Base-by-base conservation (phyloP, 2,797 vertebrate species). In the Picus viridis region DNA sequence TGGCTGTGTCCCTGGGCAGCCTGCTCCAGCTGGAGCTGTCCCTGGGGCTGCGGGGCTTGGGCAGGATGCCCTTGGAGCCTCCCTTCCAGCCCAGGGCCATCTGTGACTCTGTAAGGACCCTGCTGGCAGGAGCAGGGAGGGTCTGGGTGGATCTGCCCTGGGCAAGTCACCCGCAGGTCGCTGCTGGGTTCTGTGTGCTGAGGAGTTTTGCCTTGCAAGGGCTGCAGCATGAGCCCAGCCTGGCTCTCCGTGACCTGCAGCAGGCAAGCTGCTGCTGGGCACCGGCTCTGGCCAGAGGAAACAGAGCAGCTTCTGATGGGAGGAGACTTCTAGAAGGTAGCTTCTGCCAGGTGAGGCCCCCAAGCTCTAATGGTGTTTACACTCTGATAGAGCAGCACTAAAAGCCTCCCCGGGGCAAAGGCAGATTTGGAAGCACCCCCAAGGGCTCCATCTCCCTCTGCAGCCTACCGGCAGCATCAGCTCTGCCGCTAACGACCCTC, bases 381-480 rank as follows among this genome's bases (percentile, higher is more conserved):
- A 8, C 49, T 87, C 32, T 6, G 71, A 65, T 45, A 64, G 0
- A 34, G 22, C 3, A 26, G 75, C 64, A 29, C 88, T 61, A 47
- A 67, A 80, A 68, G 7, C 36, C 30, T 74, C n/a, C 12, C 0
- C 20, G 72, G 24, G 30, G 39, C 9, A 45, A 61, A 58, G 41
- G 24, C 32, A 39, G 51, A 5, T 14, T 27, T 13, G 22, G 61
- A 29, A 54, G 36, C 27, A 61, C 17, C 45, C 34, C 12, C 26
- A 41, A 10, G n/a, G 7, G 18, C 24, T 30, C n/a, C 8, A 7
- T 6, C 15, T 41, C n/a, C 29, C 29, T 54, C 67, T 64, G 2
- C 7, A 2, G 10, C 17, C 7, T 36, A n/a, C 56, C 1, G 0
- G 29, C 34, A 72, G 5, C 17, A 26, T 20, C 11, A 4, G 9